Evolutionary conservation across 1,140 invertebrate genomes (phyloP).

Genomic region (Drosophila arawakana): DNA sequence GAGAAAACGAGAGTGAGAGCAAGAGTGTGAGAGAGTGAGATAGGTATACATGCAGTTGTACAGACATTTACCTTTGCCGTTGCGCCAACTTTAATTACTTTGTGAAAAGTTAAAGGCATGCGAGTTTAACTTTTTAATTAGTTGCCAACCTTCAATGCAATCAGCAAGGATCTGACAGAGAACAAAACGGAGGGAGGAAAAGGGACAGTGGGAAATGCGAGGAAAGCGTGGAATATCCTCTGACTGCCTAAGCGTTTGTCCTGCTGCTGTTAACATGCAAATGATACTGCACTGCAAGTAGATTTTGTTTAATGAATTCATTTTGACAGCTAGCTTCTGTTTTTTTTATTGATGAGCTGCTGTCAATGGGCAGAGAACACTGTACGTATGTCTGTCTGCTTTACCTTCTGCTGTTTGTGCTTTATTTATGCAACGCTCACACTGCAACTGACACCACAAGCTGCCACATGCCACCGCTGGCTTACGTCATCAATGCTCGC

Average conservation of each 20-base stretch:
- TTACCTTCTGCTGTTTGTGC: constrained; percentile 35
- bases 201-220: not conserved
- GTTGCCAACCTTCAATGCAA: constrained; percentile 76
- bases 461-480: not conserved
- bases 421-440: constrained; percentile 65
- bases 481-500: constrained; percentile 1
- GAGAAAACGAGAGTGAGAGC: constrained; percentile 1
- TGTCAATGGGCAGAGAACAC: constrained; percentile 6
- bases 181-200: constrained; percentile 4
- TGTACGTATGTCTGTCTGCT: not conserved
- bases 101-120: constrained; percentile 78
- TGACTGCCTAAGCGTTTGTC: constrained; percentile 40
- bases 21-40: not conserved
- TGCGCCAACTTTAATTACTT: constrained; percentile 79
- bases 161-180: constrained; percentile 50
- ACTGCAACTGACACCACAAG: constrained; percentile 42
- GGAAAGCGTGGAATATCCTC: not conserved
- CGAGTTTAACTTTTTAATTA: constrained; percentile 81
- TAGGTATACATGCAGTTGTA: constrained; percentile 13
- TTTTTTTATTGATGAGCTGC: constrained; percentile 30
- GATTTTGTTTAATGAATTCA: constrained; percentile 47
- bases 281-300: constrained; percentile 58
- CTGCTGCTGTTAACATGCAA: constrained; percentile 75
- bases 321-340: constrained; percentile 32
- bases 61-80: constrained; percentile 52